Evolutionary conservation across 2,797 vertebrate genomes (phyloP).

Genomic region (Enoplosus armatus): DNA sequence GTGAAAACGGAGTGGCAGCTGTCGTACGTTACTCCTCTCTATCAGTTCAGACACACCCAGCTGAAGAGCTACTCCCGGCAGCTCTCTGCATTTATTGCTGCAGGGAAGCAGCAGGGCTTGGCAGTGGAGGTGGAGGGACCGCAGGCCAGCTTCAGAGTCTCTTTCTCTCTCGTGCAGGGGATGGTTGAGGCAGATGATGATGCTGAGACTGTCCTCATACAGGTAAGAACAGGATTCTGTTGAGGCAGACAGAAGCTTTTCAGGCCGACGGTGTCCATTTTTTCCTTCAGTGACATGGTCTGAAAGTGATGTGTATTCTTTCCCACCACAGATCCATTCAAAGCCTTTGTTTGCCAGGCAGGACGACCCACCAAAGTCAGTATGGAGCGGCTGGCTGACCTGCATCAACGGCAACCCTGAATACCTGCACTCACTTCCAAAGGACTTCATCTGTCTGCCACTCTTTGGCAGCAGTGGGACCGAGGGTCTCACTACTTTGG

Average conservation of each 20-base stretch:
- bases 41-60: conserved; percentile 86
- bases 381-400: conserved; percentile 94
- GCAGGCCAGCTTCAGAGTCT: conserved; percentile 84
- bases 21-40: conserved; percentile 92
- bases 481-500: conserved; percentile 82
- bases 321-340: conserved; percentile 81
- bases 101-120: conserved; percentile 91
- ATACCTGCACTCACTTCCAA: conserved; percentile 81
- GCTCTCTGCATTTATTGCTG: conserved; percentile 87
- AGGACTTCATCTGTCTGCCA: conserved; percentile 91
- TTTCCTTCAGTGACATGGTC: no score
- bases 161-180: conserved; percentile 85
- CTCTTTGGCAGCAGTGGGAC: conserved; percentile 89
- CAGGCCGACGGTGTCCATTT: neutral
- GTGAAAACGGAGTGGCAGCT: conserved; percentile 90
- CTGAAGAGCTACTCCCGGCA: conserved; percentile 89
- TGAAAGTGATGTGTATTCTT: neutral
- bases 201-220: conserved; percentile 88
- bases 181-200: conserved; percentile 85
- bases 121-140: conserved; percentile 86
- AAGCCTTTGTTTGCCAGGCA: conserved; percentile 72
- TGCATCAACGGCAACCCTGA: conserved; percentile 87
- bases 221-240: conserved; percentile 79
- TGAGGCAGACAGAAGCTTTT: neutral
- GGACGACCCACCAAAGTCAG: conserved; percentile 77